Base-by-base conservation (phyloP, 1,140 invertebrate species). In the Plodia interpunctella region DNA sequence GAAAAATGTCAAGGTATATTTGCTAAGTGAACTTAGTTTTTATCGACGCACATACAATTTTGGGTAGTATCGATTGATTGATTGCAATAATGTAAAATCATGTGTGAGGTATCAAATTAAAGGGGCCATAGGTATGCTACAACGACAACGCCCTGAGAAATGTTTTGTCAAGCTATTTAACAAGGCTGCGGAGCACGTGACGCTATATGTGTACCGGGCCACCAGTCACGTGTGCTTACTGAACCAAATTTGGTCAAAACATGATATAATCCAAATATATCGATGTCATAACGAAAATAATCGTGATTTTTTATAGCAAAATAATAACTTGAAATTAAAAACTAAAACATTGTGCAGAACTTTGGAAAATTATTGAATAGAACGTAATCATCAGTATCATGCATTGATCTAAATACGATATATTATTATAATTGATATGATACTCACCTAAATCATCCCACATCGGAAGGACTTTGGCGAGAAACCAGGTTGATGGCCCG, bases 151-250 rank as follows among this genome's bases (percentile, higher is more conserved):
- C 57, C 63, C 60, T 55, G 51, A 21, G 55, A 57, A 72, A 69
- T 72, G 57, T 65, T 60, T 63, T 62, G 49, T 59, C 59, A 60
- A 55, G 59, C 62, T 60, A 38, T 59, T 63, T 65, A 65, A 49
- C 61, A 67, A 73, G 63, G 59, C 58, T 68, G 30, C 11, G 21
- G 10, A 52, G 70, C 75, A 81, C 73, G 79, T 79, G 75, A 78
- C 30, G 25, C 25, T 25, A 19, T 25, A 28, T n/a, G 20, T 56
- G 28, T 49, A 38, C 57, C 57, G 32, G 21, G 18, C 56, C 49
- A 62, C 57, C 51, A 54, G 64, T 82, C 81, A 82, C 76, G 79
- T 79, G 78, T 78, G 71, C 70, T 68, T 63, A 77, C 49, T 63
- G 50, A 62, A 53, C 28, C 51, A 65, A 64, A 68, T 68, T 73